Evolutionary conservation across 2,888 invertebrate genomes (phyloP).

Genomic region (Archips crataeganus): DNA sequence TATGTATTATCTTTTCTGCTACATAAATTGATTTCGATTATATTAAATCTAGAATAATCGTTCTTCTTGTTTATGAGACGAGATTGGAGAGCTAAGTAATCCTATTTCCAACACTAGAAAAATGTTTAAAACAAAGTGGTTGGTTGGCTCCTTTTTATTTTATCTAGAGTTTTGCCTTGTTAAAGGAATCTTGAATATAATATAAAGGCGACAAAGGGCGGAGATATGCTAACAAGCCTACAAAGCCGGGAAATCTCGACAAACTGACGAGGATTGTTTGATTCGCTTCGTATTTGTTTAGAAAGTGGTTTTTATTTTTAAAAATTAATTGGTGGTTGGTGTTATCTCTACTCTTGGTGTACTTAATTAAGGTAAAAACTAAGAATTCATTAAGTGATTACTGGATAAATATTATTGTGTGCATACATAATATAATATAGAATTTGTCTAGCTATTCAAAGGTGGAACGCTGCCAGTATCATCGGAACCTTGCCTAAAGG

Average conservation of each 20-base stretch:
- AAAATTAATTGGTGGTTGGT: constrained; percentile 23
- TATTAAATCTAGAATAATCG: background rate
- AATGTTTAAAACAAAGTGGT: constrained; percentile 13
- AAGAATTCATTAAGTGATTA: background rate
- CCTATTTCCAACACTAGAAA: background rate
- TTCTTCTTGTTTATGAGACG: background rate
- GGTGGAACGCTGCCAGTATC: too few relatives aligned
- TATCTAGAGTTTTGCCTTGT: constrained; percentile 39
- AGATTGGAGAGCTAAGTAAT: constrained; percentile 22
- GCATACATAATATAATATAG: too few relatives aligned
- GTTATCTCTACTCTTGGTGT: background rate
- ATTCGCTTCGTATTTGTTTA: constrained; percentile 23
- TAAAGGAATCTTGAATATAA: constrained; percentile 39
- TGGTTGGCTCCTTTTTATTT: constrained; percentile 14
- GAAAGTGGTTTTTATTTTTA: constrained; percentile 5
- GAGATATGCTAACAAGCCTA: constrained; percentile 46
- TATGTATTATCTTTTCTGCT: background rate
- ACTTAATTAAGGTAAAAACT: background rate
- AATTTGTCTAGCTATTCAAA: too few relatives aligned
- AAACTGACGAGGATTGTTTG: constrained; percentile 38
- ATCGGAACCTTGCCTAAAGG: too few relatives aligned
- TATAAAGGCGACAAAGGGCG: constrained; percentile 41
- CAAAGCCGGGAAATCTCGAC: constrained; percentile 41
- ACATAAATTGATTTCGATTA: too few relatives aligned
- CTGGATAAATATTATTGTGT: too few relatives aligned